Evolutionary conservation across 2,888 invertebrate species (phyloP), one percentile per base, ranked within the genome.

Genomic region (Nipponacmea schrenckii): DNA sequence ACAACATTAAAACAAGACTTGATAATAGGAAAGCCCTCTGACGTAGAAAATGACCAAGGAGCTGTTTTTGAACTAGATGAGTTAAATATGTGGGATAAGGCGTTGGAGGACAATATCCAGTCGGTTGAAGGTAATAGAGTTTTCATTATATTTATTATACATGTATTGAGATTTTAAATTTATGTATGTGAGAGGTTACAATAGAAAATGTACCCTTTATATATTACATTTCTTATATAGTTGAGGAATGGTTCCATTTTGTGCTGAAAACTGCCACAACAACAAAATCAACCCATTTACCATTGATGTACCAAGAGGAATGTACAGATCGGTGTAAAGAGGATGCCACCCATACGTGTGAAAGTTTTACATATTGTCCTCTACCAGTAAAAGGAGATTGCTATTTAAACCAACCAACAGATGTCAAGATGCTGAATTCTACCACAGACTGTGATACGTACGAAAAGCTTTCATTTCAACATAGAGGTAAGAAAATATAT

Each of bases 291-390:
- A 27, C 48, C 14, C 10, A 48, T 24, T 26, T 50, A 24, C 64
- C 24, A 7, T 64, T 67, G 24, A 66, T 72, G 5, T 65, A 70
- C 7, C 56, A 64, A 14, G 39, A 68, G 14, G 70, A 66, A 46
- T 77, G 77, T 64, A 68, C 66, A 14, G 44, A 70, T 17, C 26
- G 45, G 17, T 77, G 77, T 68, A 64, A 48, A 39, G 12, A 27
- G 2, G 66, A 63, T 26, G 50, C 67, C 17, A 20, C 17, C 4
- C 20, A 24, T 0, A n/a, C 46, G 12, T 77, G 77, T 67, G 65
- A 72, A 10, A 70, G 62, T 14, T 77, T 73, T 71, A 56, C 68
- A 2, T 73, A 69, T 68, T 77, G 77, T 67, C 64, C 70, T 26
- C 20, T 64, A n/a, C 17, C 48, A 24, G 24, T 44, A 10, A 64